Conservation (phyloP, 2,797 vertebrate species). For the Gobio occitaniae region DNA sequence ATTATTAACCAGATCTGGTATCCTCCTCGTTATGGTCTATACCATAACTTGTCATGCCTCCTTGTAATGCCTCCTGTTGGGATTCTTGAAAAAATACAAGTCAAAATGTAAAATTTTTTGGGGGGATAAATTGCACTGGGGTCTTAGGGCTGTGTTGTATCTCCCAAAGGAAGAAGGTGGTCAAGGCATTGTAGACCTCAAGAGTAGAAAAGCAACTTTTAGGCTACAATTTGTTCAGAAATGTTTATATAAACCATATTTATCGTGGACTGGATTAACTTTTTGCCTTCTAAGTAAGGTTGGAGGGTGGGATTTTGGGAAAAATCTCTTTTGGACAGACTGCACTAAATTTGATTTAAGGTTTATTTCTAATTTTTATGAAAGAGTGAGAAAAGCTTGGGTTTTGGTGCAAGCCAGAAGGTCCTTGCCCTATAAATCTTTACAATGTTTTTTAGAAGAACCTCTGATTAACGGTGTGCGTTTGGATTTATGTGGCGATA, state of each 20-base stretch:
- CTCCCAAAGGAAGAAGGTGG: not conserved
- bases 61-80: not conserved
- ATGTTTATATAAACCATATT: not conserved
- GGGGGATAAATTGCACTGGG: not conserved
- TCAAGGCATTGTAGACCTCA: not conserved
- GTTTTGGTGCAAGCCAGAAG: not conserved
- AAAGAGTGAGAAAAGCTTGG: not conserved
- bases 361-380: not conserved
- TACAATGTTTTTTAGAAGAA: not conserved
- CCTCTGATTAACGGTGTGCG: not conserved
- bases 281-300: not conserved
- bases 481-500: not conserved
- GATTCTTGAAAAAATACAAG: not conserved
- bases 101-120: not conserved
- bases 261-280: not conserved
- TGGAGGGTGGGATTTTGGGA: not conserved
- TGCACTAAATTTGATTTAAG: not conserved
- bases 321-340: not conserved
- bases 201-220: not conserved
- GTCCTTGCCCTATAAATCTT: not conserved
- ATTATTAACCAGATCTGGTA: not conserved
- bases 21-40: not conserved
- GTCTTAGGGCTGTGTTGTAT: not conserved
- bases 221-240: slow-evolving; percentile 10
- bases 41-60: too few relatives aligned